Evolutionary conservation across 2,113 vertebrate genomes (phyloP).

Genomic region (Phrynocephalus versicolor): DNA sequence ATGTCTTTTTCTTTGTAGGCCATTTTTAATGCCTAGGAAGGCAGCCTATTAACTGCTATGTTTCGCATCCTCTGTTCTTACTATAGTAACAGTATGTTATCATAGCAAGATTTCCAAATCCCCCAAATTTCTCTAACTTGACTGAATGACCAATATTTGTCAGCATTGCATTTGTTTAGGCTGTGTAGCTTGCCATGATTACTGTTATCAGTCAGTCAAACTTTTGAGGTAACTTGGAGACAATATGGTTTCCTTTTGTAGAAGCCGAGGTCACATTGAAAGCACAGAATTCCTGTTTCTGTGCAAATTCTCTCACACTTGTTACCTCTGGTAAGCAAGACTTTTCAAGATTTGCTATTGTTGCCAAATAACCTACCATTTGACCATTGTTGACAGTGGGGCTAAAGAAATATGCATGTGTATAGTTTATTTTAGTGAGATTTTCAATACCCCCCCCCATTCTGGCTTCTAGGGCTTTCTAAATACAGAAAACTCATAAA

Average conservation of each 20-base stretch:
- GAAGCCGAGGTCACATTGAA: not conserved
- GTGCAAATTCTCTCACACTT: too few relatives aligned
- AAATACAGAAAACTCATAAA: too few relatives aligned
- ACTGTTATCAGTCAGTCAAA: not conserved
- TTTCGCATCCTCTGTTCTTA: not conserved
- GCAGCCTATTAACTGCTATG: not conserved
- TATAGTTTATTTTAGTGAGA: not conserved
- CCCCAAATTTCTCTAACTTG: not conserved
- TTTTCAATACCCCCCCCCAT: too few relatives aligned
- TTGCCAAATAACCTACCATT: not conserved
- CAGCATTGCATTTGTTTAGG: not conserved
- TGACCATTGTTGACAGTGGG: not conserved
- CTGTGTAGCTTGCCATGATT: not conserved
- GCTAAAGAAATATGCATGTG: not conserved
- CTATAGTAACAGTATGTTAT: not conserved
- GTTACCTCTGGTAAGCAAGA: not conserved
- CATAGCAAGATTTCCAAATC: not conserved
- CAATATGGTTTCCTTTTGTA: not conserved
- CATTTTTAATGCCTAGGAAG: slow-evolving; percentile 1
- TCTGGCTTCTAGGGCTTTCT: too few relatives aligned
- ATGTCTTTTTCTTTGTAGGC: slow-evolving; percentile 41
- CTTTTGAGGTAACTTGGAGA: not conserved
- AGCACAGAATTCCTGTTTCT: not conserved
- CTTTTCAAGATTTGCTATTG: not conserved
- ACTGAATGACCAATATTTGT: not conserved